Evolutionary conservation across 2,797 vertebrate species (phyloP), one percentile per base, ranked within the genome.

Genomic region (Sciaenops ocellatus): DNA sequence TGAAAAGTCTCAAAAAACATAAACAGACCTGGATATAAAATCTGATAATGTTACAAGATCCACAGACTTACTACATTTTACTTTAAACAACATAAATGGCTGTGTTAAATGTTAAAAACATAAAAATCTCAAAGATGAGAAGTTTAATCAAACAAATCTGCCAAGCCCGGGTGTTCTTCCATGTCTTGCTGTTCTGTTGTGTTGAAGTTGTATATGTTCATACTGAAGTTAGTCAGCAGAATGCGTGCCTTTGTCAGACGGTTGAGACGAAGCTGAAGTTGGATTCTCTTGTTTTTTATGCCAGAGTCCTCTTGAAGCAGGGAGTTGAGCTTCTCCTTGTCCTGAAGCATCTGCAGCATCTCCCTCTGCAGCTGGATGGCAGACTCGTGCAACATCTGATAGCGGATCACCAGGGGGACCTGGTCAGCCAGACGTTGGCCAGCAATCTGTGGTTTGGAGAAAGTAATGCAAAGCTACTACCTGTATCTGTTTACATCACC

Each of bases 381-480:
- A 0, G 85, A 92, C 34, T 94, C 92, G 30, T 91, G 84, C 18
- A 97, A 87, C 20, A 95, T 18, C 74, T 84, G 87, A 84, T 93
- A 96, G 59, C 94, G 92, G 82, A 97, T 93, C 84, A 96, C 92
- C 76, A 96, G 71, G 0, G 97, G 96, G 68, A 97, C 85, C 80
- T 96, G 96, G 67, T 93, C 95, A 44, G 93, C 82, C 61, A 97
- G 90, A 65, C 95, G 94, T 18, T 83, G 89, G 20, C 84, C 86
- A 7, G 87, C 91, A 79, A 93, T 95, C 96, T 97, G 88, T 30
- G 59, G 48, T 62, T 44, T 11, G 24, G 12, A 52, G 24, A 16
- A 41, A 61, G 41, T 68, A 47, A 57, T 15, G 3, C 18, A 64
- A 48, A 52, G 34, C 30, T 57, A 57, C 16, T 56, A 56, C 30